Percentiles rank a stretch among this genome's conserved stretches.
Evolutionary conservation across 2,888 invertebrate genomes (phyloP).

Genomic region (Pyrrhia umbra): DNA sequence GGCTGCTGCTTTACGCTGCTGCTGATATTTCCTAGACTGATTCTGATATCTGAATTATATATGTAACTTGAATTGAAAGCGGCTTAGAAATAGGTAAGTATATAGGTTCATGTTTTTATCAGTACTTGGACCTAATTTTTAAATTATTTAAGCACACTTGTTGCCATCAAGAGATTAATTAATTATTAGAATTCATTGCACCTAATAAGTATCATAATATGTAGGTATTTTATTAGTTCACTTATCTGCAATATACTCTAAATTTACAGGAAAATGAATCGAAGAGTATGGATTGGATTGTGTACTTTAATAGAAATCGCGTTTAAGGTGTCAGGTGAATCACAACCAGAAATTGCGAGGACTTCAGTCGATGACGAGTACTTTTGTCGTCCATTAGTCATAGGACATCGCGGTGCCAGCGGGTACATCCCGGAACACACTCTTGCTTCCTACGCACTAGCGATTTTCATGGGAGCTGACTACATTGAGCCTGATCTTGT

Average conservation of each 20-base stretch:
- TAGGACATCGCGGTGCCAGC: constrained; percentile 84
- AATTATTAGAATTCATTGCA: too few species aligned
- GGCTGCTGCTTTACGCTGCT: background rate
- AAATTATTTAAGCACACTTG: too few species aligned
- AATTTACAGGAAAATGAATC: constrained; percentile 56
- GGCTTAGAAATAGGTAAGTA: too few species aligned
- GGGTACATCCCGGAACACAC: constrained; percentile 87
- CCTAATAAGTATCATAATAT: too few species aligned
- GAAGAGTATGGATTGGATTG: constrained; percentile 20
- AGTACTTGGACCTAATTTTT: too few species aligned
- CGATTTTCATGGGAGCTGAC: constrained; percentile 84
- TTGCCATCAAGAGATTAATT: too few species aligned
- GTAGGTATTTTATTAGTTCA: too few species aligned
- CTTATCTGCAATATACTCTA: too few species aligned
- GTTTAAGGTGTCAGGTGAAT: background rate
- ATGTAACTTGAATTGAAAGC: too few species aligned
- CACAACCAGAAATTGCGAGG: background rate
- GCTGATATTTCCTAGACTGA: too few species aligned
- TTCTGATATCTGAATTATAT: too few species aligned
- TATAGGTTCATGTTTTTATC: too few species aligned
- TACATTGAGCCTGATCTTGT: constrained; percentile 86
- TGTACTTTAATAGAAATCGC: constrained; percentile 14
- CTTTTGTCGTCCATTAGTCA: constrained; percentile 74
- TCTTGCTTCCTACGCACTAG: constrained; percentile 82
- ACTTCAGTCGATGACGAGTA: constrained; percentile 61